A percentile compares a stretch with the other conserved stretches of the same genome.
Evolutionary conservation across 2,888 invertebrate species (phyloP).

Genomic region (Bruchidius siliquastri): DNA sequence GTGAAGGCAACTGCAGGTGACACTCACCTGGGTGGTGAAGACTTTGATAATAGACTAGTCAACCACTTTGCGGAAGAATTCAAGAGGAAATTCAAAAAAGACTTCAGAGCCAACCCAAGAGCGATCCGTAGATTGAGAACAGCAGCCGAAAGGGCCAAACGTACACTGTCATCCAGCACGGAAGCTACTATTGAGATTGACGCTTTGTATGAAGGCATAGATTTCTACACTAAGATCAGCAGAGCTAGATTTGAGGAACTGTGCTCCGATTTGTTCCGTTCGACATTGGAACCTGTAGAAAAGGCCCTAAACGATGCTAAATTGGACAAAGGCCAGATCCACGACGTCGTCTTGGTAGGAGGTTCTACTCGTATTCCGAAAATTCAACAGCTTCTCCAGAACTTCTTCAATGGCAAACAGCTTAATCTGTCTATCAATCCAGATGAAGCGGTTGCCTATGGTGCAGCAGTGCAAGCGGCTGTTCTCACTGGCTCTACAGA

Average conservation of each 20-base stretch:
- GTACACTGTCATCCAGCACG: slow-evolving; percentile 70
- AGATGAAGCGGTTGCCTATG: slow-evolving; percentile 43
- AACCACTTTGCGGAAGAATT: slow-evolving; percentile 62
- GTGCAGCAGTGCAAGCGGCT: slow-evolving; percentile 42
- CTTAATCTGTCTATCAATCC: slow-evolving; percentile 41
- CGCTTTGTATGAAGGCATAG: slow-evolving; percentile 67
- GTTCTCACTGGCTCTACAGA: slow-evolving; percentile 51
- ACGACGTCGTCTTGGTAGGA: slow-evolving; percentile 77
- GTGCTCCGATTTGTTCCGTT: slow-evolving; percentile 64
- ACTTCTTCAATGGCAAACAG: slow-evolving; percentile 62
- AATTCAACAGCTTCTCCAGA: slow-evolving; percentile 67
- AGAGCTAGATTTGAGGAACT: slow-evolving; percentile 74
- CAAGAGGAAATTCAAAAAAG: slow-evolving; percentile 66
- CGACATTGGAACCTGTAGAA: slow-evolving; percentile 62
- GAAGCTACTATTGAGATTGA: slow-evolving; percentile 74
- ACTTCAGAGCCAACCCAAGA: slow-evolving; percentile 56
- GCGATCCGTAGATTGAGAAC: slow-evolving; percentile 67
- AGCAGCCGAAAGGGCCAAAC: slow-evolving; percentile 73
- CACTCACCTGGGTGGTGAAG: slow-evolving; percentile 77
- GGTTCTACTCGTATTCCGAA: slow-evolving; percentile 78
- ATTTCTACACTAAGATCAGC: slow-evolving; percentile 69
- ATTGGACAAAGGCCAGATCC: slow-evolving; percentile 68
- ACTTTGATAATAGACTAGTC: slow-evolving; percentile 57
- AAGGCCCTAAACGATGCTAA: slow-evolving; percentile 73
- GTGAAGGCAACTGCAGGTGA: slow-evolving; percentile 80